A percentile compares a stretch with the other conserved stretches of the same genome.
These are phyloP conservation scores for Gallinago paraguaiae DNA, from an alignment of 2,113 vertebrate genomes.

Conservation along the genomic window DNA sequence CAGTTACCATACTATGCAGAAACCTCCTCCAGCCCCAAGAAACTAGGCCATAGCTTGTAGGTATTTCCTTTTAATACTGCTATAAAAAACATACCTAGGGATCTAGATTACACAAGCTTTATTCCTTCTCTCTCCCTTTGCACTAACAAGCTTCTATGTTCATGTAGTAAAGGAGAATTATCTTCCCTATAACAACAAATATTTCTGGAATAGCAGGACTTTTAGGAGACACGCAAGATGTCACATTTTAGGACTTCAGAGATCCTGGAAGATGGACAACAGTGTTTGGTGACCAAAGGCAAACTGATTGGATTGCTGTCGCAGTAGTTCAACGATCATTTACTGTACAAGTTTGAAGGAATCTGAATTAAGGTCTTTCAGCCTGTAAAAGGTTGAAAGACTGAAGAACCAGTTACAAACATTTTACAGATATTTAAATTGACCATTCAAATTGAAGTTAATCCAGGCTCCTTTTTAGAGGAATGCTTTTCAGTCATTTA, in stretches of 20 bases:
- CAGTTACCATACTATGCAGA: neutral
- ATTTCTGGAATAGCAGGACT: neutral
- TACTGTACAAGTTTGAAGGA: neutral
- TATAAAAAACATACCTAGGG: neutral
- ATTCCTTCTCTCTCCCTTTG: neutral
- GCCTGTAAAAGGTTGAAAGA: neutral
- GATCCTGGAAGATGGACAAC: neutral
- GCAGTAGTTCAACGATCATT: neutral
- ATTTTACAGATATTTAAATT: neutral
- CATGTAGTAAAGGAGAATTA: neutral
- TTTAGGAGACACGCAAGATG: neutral
- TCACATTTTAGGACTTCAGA: neutral
- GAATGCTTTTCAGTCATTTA: neutral
- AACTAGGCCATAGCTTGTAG: neutral
- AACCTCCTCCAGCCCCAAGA: neutral
- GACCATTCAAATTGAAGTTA: neutral
- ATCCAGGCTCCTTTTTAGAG: neutral
- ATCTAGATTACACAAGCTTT: neutral
- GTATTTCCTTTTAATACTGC: neutral
- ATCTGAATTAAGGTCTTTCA: neutral
- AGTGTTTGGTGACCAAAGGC: neutral
- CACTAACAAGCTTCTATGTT: neutral
- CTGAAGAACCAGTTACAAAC: neutral
- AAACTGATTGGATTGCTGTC: neutral
- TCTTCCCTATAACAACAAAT: neutral